Conservation (phyloP, 2,113 vertebrate genomes). For the Zapornia atra region DNA sequence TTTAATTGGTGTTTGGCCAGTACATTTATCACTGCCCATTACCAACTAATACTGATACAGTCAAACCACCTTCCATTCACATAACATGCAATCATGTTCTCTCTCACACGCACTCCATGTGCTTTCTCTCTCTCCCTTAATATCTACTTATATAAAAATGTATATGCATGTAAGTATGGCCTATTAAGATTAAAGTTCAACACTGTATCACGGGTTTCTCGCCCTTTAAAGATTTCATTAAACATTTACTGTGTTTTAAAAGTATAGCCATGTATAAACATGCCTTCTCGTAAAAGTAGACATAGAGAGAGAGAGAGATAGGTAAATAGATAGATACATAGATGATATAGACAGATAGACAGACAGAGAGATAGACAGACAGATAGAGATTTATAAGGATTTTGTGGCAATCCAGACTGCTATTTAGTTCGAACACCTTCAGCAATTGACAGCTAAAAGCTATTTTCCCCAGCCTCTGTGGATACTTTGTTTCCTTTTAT, state of each 20-base stretch:
- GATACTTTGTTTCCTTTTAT: neutral
- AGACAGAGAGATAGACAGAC: too few relatives aligned
- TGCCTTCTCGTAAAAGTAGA: neutral
- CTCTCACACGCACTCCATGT: neutral
- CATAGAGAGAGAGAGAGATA: neutral
- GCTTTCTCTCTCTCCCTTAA: neutral
- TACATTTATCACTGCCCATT: neutral
- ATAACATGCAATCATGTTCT: neutral
- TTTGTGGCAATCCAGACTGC: neutral
- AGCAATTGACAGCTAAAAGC: neutral
- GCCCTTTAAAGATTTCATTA: neutral
- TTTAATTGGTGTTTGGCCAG: neutral
- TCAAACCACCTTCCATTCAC: neutral
- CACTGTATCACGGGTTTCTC: neutral
- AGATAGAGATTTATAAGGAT: neutral
- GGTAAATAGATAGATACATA: neutral
- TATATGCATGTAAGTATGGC: neutral
- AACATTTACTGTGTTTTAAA: neutral
- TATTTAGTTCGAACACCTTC: neutral
- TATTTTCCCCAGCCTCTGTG: neutral
- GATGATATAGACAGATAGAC: neutral
- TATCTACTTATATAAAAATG: neutral
- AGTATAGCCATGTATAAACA: neutral
- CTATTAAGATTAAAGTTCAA: neutral
- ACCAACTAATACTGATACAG: neutral